A percentile compares a stretch with the other conserved stretches of the same genome.
Evolutionary conservation across 2,888 invertebrate species (phyloP).

Genomic region (Lasioglossum calceatum): DNA sequence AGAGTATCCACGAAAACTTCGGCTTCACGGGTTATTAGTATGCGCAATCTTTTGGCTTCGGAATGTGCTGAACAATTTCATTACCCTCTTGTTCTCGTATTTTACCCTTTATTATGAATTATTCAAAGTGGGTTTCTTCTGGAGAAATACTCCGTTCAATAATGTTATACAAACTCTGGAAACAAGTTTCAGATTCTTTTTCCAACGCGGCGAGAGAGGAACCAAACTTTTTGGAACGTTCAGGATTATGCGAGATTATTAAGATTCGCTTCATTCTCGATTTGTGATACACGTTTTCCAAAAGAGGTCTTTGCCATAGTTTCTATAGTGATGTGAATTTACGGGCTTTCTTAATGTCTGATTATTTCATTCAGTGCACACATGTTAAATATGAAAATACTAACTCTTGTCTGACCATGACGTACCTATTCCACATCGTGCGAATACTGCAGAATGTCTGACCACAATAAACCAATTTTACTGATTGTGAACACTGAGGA

Average conservation of each 20-base stretch:
- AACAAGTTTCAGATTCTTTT: not conserved
- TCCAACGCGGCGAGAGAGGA: not conserved
- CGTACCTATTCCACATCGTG: not conserved
- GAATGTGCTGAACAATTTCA: conserved; percentile 8
- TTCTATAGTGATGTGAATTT: no score
- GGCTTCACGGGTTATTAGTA: not conserved
- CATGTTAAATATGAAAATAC: no score
- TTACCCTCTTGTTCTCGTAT: not conserved
- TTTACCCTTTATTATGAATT: conserved; percentile 11
- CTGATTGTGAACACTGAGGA: no score
- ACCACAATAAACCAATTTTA: no score
- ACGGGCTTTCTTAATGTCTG: no score
- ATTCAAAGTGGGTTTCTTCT: not conserved
- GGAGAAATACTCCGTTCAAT: conserved; percentile 44
- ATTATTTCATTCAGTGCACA: no score
- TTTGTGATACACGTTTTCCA: not conserved
- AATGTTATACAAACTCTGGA: conserved; percentile 3
- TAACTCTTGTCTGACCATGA: not conserved
- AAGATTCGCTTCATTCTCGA: not conserved
- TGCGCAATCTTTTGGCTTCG: conserved; percentile 1
- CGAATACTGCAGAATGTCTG: not conserved
- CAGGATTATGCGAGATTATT: not conserved
- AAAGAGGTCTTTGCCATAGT: not conserved
- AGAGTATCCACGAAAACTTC: not conserved
- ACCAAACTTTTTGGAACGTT: not conserved